A percentile compares a stretch with the other conserved stretches of the same genome.
Evolutionary conservation across 2,888 invertebrate species (phyloP).

Genomic region (Saturnia japonica): DNA sequence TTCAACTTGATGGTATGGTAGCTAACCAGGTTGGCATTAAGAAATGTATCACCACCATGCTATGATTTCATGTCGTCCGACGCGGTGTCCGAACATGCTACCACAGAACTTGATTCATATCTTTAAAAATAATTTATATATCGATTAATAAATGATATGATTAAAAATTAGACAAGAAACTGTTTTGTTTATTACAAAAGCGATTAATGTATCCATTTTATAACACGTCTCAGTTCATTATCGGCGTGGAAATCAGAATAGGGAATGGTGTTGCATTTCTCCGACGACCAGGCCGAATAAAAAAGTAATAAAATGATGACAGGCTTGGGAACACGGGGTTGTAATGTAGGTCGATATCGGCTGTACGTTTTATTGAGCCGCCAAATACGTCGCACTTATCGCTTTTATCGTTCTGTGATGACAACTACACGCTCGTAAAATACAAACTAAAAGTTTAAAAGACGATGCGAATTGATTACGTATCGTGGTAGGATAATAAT

Average conservation of each 20-base stretch:
- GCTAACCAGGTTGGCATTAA: too few species aligned
- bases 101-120: too few species aligned
- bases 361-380: constrained; percentile 67
- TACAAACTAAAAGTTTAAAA: constrained; percentile 59
- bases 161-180: constrained; percentile 25
- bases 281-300: constrained; percentile 72
- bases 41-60: too few species aligned
- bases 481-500: constrained; percentile 52
- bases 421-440: constrained; percentile 75
- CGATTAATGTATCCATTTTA: constrained; percentile 59
- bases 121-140: not conserved
- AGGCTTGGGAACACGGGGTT: constrained; percentile 74
- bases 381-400: constrained; percentile 70
- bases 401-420: constrained; percentile 68
- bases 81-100: too few species aligned
- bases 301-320: constrained; percentile 78
- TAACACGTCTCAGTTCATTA: constrained; percentile 55
- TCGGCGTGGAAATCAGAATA: constrained; percentile 66
- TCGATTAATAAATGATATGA: not conserved
- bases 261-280: constrained; percentile 76
- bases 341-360: constrained; percentile 69
- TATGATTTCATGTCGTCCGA: too few species aligned
- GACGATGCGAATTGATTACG: constrained; percentile 54
- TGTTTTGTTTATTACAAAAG: constrained; percentile 48
- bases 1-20: too few species aligned